Evolutionary conservation across 2,113 vertebrate genomes (phyloP).

Genomic region (Odontesthes bonariensis): DNA sequence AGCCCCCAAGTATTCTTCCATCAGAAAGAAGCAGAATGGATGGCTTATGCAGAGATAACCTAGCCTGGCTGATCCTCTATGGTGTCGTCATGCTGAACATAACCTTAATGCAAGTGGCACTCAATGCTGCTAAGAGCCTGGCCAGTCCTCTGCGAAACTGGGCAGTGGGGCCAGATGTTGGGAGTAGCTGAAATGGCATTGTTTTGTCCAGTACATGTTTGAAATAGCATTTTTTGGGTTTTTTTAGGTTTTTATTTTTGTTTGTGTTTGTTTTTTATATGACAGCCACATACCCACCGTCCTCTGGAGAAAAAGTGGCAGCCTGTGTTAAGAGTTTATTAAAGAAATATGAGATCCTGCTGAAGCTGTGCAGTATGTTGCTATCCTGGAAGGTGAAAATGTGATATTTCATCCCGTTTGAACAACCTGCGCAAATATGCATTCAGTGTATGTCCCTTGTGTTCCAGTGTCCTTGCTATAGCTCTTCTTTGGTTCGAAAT

Average conservation of each 20-base stretch:
- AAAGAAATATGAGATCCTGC: slow-evolving; percentile 71
- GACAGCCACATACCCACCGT: slow-evolving; percentile 48
- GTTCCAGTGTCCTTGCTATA: slow-evolving; percentile 59
- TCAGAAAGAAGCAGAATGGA: slow-evolving; percentile 82
- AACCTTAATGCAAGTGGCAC: slow-evolving; percentile 66
- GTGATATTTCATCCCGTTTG: slow-evolving; percentile 28
- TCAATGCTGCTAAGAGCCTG: slow-evolving; percentile 56
- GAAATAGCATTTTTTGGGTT: slow-evolving; percentile 53
- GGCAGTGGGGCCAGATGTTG: slow-evolving; percentile 73
- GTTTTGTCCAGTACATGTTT: slow-evolving; percentile 63
- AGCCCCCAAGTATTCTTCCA: slow-evolving; percentile 79
- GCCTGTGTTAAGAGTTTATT: slow-evolving; percentile 67
- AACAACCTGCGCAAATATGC: slow-evolving; percentile 55
- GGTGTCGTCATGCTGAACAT: slow-evolving; percentile 64
- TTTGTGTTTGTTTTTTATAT: slow-evolving; percentile 39
- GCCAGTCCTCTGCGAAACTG: slow-evolving; percentile 59
- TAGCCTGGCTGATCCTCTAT: slow-evolving; percentile 71
- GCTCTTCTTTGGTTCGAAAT: slow-evolving; percentile 76
- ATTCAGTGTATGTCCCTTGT: slow-evolving; percentile 43
- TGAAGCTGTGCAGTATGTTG: slow-evolving; percentile 52
- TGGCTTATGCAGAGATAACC: slow-evolving; percentile 79
- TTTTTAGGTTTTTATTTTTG: slow-evolving; percentile 43
- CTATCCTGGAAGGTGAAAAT: slow-evolving; percentile 37
- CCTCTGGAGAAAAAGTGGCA: slow-evolving; percentile 58
- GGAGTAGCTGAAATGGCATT: slow-evolving; percentile 64